Base-by-base conservation (phyloP, 2,797 vertebrate species). In the Melanotaenia pygmaea region DNA sequence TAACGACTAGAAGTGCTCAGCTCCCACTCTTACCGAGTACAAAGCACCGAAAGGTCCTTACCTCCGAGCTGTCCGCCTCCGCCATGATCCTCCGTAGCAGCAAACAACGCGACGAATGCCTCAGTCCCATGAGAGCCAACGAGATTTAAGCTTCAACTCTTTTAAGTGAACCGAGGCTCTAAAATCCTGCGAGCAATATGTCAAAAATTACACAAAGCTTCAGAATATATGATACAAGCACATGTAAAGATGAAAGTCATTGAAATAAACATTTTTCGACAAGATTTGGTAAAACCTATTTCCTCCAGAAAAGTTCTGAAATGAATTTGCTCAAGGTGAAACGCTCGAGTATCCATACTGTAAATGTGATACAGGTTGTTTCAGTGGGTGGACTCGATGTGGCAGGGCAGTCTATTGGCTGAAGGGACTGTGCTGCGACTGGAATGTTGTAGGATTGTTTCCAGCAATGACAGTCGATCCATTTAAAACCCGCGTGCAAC, bases 61-160 rank as follows among this genome's bases (percentile, higher is more conserved):
- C 98, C 97, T 99, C 98, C 28, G 96, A 90, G 94, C 90, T 96
- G 91, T 99, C 97, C 76, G 96, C 95, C 95, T 99, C 98, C 96
- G 97, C 97, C 97, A 98, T 98, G 93, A 98, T 98, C 95, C 97
- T 97, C 96, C 97, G 94, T 54, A 98, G 96, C 95, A 98, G 96
- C 96, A 98, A 94, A 94, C 98, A 99, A 93, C 97, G 98, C 93
- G 97, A 98, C 94, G 98, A 99, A 94, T 98, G 98, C 95, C 96
- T 96, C 87, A 97, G 96, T 96, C 98, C 98, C 98, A 99, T 99
- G 95, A 93, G 97, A 95, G 94, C 94, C 94, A 86, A 89, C 92
- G 91, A 91, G 90, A 94, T 91, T 92, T 89, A 74, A 65, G 76
- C 80, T 83, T 54, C 79, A 89, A 90, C 89, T 89, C 86, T 79